Base-by-base conservation (phyloP, 2,888 invertebrate genomes). In the Eupithecia dodoneata region DNA sequence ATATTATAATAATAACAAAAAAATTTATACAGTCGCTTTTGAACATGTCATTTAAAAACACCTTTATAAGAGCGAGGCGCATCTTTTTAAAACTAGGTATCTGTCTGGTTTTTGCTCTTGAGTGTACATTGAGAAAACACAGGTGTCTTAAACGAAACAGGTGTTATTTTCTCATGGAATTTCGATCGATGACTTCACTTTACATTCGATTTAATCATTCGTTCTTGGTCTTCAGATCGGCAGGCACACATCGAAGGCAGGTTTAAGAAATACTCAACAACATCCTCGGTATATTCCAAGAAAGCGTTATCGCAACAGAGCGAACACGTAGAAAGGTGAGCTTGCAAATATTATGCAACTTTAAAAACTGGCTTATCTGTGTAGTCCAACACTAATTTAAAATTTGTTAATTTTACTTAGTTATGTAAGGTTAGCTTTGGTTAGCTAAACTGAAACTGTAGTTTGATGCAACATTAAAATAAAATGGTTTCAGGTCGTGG, bases 401-500 rank as follows among this genome's bases (percentile, higher is more conserved):
- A 65, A 4, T 42, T 66, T 5, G 15, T 15, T 42, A 18, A 66
- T 15, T 41, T 10, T 6, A 71, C 67, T 30, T 72, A 52, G 41
- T 45, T 6, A 5, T 70, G 47, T 66, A 65, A 52, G 66, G 73
- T 70, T 75, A 73, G 47, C 7, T 49, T 49, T 49, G 13, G 7
- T 52, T 52, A 52, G 52, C n/a, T 18, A 9, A 59, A 59, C n/a
- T 18, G 55, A 9, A 18, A 59, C 18, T 18, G 55, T 18, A 9
- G 55, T 59, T 59, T 59, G 55, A n/a, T 59, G 9, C 6, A 6
- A 55, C 3, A 55, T 55, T n/a, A 12, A 59, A 59, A 59, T 77
- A 65, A 47, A 77, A 65, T 59, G 71, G 6, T 80, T 71, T 41
- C 90, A 97, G 97, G 86, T 98, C 98, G 78, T 98, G 98, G 98